Base-by-base conservation (phyloP, 2,113 vertebrate genomes). In the Formicarius rufipectus region DNA sequence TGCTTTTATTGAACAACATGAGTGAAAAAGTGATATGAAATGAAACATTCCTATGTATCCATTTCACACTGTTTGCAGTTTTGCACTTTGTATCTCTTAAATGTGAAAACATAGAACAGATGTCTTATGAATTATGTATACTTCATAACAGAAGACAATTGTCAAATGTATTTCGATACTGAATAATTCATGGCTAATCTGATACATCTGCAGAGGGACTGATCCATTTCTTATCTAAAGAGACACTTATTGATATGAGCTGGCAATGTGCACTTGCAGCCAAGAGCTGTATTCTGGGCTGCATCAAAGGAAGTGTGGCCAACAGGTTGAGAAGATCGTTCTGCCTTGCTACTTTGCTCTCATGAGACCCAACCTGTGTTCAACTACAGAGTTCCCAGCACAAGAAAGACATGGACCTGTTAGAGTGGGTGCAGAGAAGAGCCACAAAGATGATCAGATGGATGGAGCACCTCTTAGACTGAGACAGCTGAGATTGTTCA, bases 91-190 rank as follows among this genome's bases (percentile, higher is more conserved):
- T 76, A 73, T 59, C 74, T 94, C 59, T 80, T 82, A 94, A 97
- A 81, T 39, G 77, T 69, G 84, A 92, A 82, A 94, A 66, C 18
- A 13, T 40, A 95, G 75, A 97, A 95, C 94, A 97, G 92, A 95
- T 98, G 90, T 95, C 86, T 97, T 87, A 96, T 98, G 87, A 98
- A 98, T 98, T 93, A 97, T 96, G 91, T 47, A 97, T 96, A 94
- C 84, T 84, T 58, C 45, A 93, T 92, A 97, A 96, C 49, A 95
- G 86, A 97, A 95, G 74, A 76, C 93, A 96, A 94, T 95, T 96
- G 94, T 95, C 94, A 96, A 55, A 37, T 97, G 95, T 94, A 84
- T 96, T 96, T 95, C 92, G 71, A 79, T 95, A 92, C 88, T 97
- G 91, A 98, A 97, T 98, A 98, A 98, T 98, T 96, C 67, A 97